Evolutionary conservation across 2,888 invertebrate species (phyloP).

Genomic region (Aproaerema taeniolella): DNA sequence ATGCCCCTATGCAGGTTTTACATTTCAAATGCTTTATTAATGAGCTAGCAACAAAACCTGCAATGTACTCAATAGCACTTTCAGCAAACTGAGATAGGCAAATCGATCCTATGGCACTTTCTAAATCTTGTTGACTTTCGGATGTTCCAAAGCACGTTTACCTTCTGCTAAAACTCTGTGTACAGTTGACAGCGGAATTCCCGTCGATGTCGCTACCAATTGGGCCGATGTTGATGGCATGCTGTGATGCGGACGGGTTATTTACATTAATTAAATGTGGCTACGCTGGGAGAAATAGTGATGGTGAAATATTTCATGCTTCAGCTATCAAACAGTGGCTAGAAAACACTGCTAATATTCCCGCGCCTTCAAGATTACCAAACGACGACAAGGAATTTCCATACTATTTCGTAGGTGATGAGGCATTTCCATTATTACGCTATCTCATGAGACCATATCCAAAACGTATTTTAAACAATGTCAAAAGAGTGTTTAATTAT

Average conservation of each 20-base stretch:
- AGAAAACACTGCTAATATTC: slow-evolving; percentile 9
- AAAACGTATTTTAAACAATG: slow-evolving; percentile 4
- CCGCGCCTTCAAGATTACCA: slow-evolving; percentile 9
- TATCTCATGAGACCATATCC: slow-evolving; percentile 13
- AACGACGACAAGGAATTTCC: slow-evolving; percentile 11
- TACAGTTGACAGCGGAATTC: too few species aligned
- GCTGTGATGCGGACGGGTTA: slow-evolving; percentile 9
- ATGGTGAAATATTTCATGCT: slow-evolving; percentile 11
- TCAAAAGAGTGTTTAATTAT: slow-evolving; percentile 16
- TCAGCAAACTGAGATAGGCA: too few species aligned
- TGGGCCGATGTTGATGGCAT: slow-evolving; percentile 11
- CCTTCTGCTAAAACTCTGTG: too few species aligned
- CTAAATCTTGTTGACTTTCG: too few species aligned
- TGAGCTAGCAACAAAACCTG: too few species aligned
- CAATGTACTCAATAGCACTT: too few species aligned
- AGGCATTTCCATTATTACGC: slow-evolving; percentile 16
- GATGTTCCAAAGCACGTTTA: too few species aligned
- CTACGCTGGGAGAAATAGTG: slow-evolving; percentile 10
- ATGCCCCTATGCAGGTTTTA: too few species aligned
- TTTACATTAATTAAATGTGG: slow-evolving; percentile 10
- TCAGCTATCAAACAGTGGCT: slow-evolving; percentile 10
- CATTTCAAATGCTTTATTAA: too few species aligned
- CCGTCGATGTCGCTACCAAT: too few species aligned
- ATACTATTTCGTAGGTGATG: slow-evolving; percentile 17
- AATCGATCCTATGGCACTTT: too few species aligned